Conservation (phyloP, 2,113 vertebrate species). For the Pseudorectes ferrugineus region DNA sequence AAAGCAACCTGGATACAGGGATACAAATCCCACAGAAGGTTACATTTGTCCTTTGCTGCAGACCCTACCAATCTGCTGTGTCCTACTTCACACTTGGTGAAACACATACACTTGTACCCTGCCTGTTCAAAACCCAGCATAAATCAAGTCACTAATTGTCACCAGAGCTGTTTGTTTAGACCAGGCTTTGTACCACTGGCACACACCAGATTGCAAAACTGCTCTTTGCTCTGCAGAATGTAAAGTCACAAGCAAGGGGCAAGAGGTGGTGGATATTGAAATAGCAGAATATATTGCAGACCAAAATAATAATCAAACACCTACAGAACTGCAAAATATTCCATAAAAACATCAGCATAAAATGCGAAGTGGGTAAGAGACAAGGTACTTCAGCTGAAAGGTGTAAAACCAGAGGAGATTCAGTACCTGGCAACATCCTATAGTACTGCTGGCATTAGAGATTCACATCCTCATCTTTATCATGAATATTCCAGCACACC, state of each 20-base stretch:
- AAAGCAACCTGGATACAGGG: not conserved
- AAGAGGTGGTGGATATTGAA: accelerated
- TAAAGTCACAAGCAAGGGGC: not conserved
- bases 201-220: not conserved
- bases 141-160: not conserved
- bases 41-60: not conserved
- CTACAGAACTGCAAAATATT: not conserved
- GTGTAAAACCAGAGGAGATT: not conserved
- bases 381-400: not conserved
- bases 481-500: not conserved
- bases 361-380: not conserved
- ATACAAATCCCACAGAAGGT: not conserved
- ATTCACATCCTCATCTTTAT: not conserved
- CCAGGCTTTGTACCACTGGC: not conserved
- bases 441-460: not conserved
- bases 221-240: not conserved
- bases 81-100: not conserved
- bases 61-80: not conserved
- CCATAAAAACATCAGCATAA: not conserved
- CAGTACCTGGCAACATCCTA: not conserved
- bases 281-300: not conserved
- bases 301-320: not conserved
- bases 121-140: not conserved
- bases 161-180: not conserved
- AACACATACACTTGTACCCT: not conserved